Conservation (phyloP, 2,888 invertebrate genomes). For the Cephus pulcher region DNA sequence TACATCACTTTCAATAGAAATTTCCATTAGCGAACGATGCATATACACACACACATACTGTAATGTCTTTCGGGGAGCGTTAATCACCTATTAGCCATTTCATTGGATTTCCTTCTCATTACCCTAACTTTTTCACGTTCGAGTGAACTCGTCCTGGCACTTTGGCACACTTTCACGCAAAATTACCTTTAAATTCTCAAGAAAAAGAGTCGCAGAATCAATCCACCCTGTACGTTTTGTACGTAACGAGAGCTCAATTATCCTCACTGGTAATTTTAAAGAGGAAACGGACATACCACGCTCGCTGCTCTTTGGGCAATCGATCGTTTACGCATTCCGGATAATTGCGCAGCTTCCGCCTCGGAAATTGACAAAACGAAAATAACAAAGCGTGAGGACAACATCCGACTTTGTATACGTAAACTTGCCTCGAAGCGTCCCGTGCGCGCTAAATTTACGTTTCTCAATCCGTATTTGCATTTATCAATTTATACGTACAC, state of each 20-base stretch:
- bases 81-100: background rate
- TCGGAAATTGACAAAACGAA: background rate
- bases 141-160: background rate
- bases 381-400: background rate
- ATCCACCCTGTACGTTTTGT: background rate
- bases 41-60: background rate
- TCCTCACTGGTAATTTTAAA: background rate
- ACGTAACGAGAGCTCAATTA: background rate
- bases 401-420: background rate
- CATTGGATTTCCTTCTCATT: background rate
- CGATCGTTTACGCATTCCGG: background rate
- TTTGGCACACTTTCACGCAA: background rate
- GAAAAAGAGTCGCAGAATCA: background rate
- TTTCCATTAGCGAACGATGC: too few relatives aligned
- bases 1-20: background rate
- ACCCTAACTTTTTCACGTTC: background rate
- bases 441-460: background rate
- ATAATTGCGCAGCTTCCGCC: background rate
- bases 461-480: background rate
- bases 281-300: background rate
- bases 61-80: background rate
- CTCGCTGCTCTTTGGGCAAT: background rate
- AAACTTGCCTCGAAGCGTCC: background rate
- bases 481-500: background rate
- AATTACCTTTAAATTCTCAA: background rate